Evolutionary conservation across 1,140 invertebrate species (phyloP).

Genomic region (Augochlora pura): DNA sequence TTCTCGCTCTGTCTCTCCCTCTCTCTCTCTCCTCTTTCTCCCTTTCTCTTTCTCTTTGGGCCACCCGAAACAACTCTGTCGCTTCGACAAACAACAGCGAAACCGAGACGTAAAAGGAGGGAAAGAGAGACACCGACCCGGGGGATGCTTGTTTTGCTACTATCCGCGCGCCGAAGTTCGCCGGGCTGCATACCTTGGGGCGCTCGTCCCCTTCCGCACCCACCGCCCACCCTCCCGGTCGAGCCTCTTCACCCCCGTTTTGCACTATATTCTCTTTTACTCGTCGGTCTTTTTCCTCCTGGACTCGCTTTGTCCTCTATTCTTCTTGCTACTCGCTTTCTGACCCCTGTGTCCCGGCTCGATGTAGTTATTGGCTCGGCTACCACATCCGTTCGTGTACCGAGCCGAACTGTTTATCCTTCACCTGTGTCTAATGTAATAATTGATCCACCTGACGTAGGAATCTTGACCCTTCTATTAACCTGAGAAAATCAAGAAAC

Average conservation of each 20-base stretch:
- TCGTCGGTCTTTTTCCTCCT: background rate
- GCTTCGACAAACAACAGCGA: constrained; percentile 72
- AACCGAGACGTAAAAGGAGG: constrained; percentile 55
- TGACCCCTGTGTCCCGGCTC: background rate
- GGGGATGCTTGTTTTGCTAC: constrained; percentile 67
- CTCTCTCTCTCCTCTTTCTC: too few relatives aligned
- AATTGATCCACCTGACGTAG: too few relatives aligned
- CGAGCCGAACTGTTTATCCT: constrained; percentile 15
- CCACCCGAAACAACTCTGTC: constrained; percentile 71
- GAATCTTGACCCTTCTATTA: too few relatives aligned
- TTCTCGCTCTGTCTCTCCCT: too few relatives aligned
- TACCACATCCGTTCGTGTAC: background rate
- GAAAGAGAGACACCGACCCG: constrained; percentile 49
- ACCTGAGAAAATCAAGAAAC: too few relatives aligned
- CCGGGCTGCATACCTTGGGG: constrained; percentile 68
- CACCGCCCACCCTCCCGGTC: background rate
- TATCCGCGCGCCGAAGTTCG: constrained; percentile 64
- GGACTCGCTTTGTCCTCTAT: constrained; percentile 2
- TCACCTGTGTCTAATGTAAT: constrained; percentile 27
- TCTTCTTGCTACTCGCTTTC: constrained; percentile 8
- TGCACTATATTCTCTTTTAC: background rate
- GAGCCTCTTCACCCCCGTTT: constrained; percentile 43
- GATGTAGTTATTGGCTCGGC: constrained; percentile 21
- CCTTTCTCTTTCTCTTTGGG: background rate
- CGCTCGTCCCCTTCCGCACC: constrained; percentile 45